Conservation (phyloP, 2,888 invertebrate species). For the Mimachlamys varia region DNA sequence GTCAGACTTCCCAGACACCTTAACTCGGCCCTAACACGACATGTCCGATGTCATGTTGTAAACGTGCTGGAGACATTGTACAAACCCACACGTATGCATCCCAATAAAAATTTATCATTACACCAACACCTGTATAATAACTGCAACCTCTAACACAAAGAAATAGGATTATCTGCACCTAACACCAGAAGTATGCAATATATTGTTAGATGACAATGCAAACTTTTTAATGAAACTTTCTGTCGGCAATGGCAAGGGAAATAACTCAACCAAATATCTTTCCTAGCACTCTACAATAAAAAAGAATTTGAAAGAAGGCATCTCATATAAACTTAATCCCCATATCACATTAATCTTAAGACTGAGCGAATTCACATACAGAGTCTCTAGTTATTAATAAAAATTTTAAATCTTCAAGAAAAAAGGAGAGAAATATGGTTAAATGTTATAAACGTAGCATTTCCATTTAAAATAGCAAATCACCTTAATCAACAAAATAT, state of each 20-base stretch:
- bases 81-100: background rate
- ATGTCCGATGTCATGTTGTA: background rate
- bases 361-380: background rate
- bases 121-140: background rate
- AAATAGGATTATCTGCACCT: background rate
- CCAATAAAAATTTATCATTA: background rate
- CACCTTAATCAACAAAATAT: background rate
- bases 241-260: background rate
- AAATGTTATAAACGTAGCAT: too few species aligned
- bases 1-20: background rate
- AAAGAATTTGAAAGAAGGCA: too few species aligned
- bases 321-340: too few species aligned
- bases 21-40: background rate
- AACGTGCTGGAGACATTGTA: background rate
- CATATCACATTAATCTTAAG: background rate
- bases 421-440: background rate
- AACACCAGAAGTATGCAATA: background rate
- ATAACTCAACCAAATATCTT: background rate
- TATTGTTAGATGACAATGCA: background rate
- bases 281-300: too few species aligned
- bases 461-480: background rate
- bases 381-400: background rate
- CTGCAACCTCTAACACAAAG: background rate
- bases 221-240: conserved; percentile 2
- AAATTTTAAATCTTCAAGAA: background rate